Evolutionary conservation across 2,888 invertebrate species (phyloP).

Genomic region (Napeogenes sylphis): DNA sequence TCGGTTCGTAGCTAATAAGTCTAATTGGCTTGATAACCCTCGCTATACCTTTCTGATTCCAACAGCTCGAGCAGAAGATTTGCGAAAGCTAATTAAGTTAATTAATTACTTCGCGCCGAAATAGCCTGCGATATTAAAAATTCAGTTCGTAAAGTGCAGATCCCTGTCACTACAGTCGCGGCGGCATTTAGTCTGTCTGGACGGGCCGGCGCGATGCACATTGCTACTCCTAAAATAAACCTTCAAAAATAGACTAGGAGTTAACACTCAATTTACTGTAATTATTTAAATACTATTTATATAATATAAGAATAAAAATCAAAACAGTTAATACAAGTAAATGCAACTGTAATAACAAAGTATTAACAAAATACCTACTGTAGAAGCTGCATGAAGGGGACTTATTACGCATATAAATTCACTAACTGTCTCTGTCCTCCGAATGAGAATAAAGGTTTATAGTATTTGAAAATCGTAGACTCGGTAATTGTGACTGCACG

Average conservation of each 20-base stretch:
- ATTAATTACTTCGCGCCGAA: constrained; percentile 58
- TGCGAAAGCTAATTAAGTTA: constrained; percentile 56
- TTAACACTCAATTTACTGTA: constrained; percentile 3
- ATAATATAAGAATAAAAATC: not conserved
- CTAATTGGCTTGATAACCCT: constrained; percentile 12
- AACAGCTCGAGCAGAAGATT: constrained; percentile 25
- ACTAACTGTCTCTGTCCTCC: no score
- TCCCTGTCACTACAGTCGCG: constrained; percentile 63
- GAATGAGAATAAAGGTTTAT: no score
- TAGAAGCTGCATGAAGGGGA: no score
- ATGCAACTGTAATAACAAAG: no score
- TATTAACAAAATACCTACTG: no score
- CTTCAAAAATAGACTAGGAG: constrained; percentile 39
- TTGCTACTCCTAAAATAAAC: constrained; percentile 57
- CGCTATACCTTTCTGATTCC: constrained; percentile 16
- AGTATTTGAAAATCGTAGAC: no score
- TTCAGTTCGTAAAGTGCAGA: constrained; percentile 70
- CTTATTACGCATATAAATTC: no score
- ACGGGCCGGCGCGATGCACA: constrained; percentile 42
- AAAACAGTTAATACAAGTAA: not conserved
- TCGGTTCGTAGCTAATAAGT: not conserved
- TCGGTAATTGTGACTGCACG: no score
- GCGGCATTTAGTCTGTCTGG: constrained; percentile 62
- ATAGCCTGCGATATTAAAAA: constrained; percentile 65
- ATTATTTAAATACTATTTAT: not conserved